phyloP scores from a whole-genome alignment of 2,797 vertebrate species.

The Pseudochirops corinnae region DNA sequence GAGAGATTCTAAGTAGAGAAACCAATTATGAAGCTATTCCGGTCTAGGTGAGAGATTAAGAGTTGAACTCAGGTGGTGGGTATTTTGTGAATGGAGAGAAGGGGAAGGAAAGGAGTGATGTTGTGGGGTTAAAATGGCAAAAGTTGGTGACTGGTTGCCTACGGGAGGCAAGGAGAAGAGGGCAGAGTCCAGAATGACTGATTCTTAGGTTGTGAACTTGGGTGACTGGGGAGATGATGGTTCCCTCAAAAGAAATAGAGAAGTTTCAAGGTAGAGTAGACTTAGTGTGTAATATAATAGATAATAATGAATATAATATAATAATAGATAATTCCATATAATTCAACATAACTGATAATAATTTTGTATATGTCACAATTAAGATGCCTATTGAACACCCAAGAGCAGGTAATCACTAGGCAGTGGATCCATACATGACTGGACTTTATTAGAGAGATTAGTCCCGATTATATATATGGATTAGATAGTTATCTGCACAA shows the following conservation, averaged over 20 bases:
- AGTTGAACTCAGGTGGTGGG: neutral
- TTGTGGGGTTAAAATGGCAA: neutral
- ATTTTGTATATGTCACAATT: neutral
- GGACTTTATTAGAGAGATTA: neutral
- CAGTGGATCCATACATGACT: neutral
- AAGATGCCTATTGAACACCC: neutral
- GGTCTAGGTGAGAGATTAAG: neutral
- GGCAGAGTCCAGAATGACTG: neutral
- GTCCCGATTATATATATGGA: neutral
- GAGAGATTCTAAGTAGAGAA: neutral
- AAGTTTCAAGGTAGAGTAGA: neutral
- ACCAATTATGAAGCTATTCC: neutral
- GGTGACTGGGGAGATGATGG: neutral
- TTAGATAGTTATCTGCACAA: neutral
- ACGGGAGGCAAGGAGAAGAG: neutral
- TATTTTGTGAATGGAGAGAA: neutral
- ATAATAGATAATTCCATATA: neutral
- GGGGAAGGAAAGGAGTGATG: neutral
- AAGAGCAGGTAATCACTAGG: neutral
- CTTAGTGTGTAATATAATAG: neutral
- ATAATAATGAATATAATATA: neutral
- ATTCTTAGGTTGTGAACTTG: neutral
- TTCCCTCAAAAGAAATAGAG: neutral
- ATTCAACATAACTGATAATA: neutral
- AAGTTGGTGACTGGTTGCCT: neutral